These are phyloP conservation scores for Ephydatia muelleri DNA, from an alignment of 37 sponge, comb jelly and placozoan genomes.

Conservation along the genomic window DNA sequence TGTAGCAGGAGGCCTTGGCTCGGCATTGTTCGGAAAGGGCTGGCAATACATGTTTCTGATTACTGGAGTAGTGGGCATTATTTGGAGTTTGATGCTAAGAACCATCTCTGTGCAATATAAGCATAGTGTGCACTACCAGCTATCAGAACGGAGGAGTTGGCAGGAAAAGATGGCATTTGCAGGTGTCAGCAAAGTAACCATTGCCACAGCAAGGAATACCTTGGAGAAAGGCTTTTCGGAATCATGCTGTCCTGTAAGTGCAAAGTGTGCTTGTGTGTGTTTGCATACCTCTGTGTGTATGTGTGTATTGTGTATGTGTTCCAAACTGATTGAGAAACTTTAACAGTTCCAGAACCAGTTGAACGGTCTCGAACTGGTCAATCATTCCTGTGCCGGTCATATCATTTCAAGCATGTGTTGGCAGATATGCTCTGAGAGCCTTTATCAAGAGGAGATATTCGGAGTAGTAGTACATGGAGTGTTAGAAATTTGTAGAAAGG, in stretches of 20 bases:
- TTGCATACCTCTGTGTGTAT: background rate
- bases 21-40: background rate
- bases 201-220: slow-evolving; percentile 14
- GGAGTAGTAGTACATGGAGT: no score
- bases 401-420: no score
- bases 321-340: no score
- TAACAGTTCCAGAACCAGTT: no score
- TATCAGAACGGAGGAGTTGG: slow-evolving; percentile 12
- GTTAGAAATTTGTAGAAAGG: no score
- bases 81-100: slow-evolving; percentile 17
- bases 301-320: background rate
- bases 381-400: no score
- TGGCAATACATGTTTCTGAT: slow-evolving; percentile 35
- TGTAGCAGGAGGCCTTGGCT: slow-evolving; percentile 14
- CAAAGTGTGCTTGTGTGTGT: background rate
- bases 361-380: no score
- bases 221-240: slow-evolving; percentile 9
- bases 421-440: no score
- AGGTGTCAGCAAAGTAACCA: background rate
- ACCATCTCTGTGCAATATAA: background rate
- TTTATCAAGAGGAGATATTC: no score
- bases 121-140: slow-evolving; percentile 41
- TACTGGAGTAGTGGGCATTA: slow-evolving; percentile 4
- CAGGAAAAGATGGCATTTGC: background rate
- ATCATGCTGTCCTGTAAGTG: slow-evolving; percentile 46